Conservation (phyloP, 2,797 vertebrate genomes). For the Coracias cyanogaster region DNA sequence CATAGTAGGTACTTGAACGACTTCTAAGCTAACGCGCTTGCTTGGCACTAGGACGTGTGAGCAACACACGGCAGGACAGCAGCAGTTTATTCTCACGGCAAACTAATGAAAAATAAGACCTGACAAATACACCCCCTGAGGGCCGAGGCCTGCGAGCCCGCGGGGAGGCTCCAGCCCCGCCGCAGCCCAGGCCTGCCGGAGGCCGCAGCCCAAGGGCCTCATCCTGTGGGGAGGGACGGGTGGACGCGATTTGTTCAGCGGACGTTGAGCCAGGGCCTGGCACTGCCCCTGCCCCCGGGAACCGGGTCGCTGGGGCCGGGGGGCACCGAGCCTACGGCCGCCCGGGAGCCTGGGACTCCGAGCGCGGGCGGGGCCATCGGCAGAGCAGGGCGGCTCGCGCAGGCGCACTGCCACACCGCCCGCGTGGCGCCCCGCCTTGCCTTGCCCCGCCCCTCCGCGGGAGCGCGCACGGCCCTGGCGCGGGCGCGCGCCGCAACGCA, state of each 20-base stretch:
- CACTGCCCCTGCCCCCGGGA: not conserved
- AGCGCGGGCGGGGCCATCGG: not conserved
- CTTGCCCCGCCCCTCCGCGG: not conserved
- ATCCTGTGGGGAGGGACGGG: not conserved
- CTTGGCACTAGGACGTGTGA: rapidly evolving
- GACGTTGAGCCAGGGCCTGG: not conserved
- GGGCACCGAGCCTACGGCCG: rapidly evolving
- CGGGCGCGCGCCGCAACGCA: not conserved
- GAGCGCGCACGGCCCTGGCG: not conserved
- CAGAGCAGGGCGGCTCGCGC: too few relatives aligned
- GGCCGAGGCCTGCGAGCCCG: rapidly evolving
- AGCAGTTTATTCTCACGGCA: rapidly evolving
- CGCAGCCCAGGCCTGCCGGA: not conserved
- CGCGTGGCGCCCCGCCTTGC: not conserved
- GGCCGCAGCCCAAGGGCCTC: not conserved
- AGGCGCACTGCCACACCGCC: too few relatives aligned
- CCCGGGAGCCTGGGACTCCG: too few relatives aligned
- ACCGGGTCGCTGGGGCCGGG: not conserved
- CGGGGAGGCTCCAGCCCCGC: rapidly evolving
- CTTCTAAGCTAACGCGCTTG: not conserved
- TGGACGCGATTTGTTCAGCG: not conserved
- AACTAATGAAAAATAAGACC: too few relatives aligned
- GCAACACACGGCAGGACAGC: not conserved
- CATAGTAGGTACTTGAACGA: not conserved
- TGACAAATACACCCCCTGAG: rapidly evolving